Percentiles rank a stretch among this genome's conserved stretches.
Evolutionary conservation across 2,113 vertebrate species (phyloP).

Genomic region (Cochlearius cochlearius): DNA sequence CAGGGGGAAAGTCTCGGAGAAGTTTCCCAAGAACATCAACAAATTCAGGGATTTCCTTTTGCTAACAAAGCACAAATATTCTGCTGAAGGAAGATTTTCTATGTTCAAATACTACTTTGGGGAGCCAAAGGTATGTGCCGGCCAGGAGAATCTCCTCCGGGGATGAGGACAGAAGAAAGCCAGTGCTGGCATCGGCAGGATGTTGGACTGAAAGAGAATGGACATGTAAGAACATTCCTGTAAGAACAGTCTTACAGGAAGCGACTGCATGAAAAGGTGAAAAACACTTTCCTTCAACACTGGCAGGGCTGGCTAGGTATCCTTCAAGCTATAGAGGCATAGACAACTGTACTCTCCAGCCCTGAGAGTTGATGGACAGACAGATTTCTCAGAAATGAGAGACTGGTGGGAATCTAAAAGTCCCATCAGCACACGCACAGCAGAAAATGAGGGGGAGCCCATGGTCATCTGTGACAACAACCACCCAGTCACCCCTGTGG

Average conservation of each 20-base stretch:
- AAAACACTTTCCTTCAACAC: neutral
- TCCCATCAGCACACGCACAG: rapidly evolving
- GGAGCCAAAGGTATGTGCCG: neutral
- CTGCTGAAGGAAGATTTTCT: neutral
- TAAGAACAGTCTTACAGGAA: neutral
- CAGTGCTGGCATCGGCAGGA: neutral
- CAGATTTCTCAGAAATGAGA: neutral
- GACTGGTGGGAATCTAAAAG: neutral
- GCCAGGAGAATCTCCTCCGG: neutral
- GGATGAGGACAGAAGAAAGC: neutral
- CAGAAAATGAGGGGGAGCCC: neutral
- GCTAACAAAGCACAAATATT: neutral
- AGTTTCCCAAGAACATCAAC: neutral
- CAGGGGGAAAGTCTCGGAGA: neutral
- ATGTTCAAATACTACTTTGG: neutral
- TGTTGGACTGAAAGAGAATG: neutral
- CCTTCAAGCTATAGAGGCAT: neutral
- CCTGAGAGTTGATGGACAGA: neutral
- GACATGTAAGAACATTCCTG: too few species aligned
- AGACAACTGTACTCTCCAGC: neutral
- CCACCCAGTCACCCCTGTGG: neutral
- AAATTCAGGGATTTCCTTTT: neutral
- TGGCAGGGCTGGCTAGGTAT: neutral
- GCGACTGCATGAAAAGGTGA: neutral
- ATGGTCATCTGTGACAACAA: neutral